phyloP scores from a whole-genome alignment of 2,888 invertebrate species.

The Andrena haemorrhoa region DNA sequence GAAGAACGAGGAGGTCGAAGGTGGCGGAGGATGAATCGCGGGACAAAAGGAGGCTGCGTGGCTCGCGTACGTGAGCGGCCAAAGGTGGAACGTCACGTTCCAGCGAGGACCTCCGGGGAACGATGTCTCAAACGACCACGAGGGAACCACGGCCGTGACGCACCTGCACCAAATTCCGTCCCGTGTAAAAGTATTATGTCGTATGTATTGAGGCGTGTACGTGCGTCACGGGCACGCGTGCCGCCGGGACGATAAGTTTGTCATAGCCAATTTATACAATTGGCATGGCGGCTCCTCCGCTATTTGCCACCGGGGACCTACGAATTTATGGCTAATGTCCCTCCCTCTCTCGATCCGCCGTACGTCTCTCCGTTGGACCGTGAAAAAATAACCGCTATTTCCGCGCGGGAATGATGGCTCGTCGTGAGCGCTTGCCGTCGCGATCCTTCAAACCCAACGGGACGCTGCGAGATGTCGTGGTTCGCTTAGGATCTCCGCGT shows the following conservation, averaged over 20 bases:
- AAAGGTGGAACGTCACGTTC: constrained; percentile 81
- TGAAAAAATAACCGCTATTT: constrained; percentile 60
- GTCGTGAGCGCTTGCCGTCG: constrained; percentile 38
- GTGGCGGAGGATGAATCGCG: constrained; percentile 75
- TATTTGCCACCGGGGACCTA: constrained; percentile 83
- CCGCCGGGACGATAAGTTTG: constrained; percentile 82
- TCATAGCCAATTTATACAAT: constrained; percentile 85
- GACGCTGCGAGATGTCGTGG: background rate
- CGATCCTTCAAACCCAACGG: constrained; percentile 39
- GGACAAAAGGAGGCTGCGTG: constrained; percentile 60
- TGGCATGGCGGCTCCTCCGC: constrained; percentile 75
- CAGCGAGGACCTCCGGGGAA: constrained; percentile 78
- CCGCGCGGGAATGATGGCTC: constrained; percentile 53
- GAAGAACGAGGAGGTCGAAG: constrained; percentile 42
- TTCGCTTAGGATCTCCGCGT: background rate
- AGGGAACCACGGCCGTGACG: constrained; percentile 74
- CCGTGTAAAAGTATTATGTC: constrained; percentile 69
- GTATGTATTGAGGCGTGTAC: constrained; percentile 49
- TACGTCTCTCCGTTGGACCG: constrained; percentile 39
- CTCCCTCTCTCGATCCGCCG: constrained; percentile 40
- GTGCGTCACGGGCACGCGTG: constrained; percentile 55
- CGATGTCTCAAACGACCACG: constrained; percentile 84
- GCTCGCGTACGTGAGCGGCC: constrained; percentile 71
- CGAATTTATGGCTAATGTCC: constrained; percentile 82
- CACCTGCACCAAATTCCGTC: constrained; percentile 74